Base-by-base conservation (phyloP, 2,888 invertebrate species). In the Aphodius sticticus region DNA sequence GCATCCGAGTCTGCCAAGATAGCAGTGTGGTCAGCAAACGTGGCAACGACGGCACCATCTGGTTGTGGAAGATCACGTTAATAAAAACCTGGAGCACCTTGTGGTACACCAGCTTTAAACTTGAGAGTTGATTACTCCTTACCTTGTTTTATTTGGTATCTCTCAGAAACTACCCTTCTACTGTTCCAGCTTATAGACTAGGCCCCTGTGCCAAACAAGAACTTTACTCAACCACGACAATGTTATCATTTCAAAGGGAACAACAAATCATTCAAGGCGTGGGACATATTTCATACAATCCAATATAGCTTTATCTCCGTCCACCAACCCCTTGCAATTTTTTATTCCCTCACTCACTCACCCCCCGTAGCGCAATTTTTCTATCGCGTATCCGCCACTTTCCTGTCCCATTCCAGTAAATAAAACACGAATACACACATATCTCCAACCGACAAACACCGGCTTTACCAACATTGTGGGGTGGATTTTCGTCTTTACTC, bases 361-460 rank as follows among this genome's bases (percentile, higher is more conserved):
- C 7, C 53, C 53, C 53, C 53, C 53, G 9, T 53, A 53, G 53
- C 9, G 53, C 53, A 53, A 53, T 53, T 53, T 26, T 53, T 53
- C 53, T 53, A 53, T 12, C 53, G 53, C 12, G 53, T 53, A 53
- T 53, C 53, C 53, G 53, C 53, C 53, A 53, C 53, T 53, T 53
- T 53, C 12, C 53, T 12, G 53, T 53, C 53, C 53, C 53, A 53
- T 77, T 79, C 81, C 82, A 77, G 76, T 82, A 81, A 82, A 82
- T 82, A 82, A 82, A 82, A 81, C 82, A 79, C 35, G 74, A 74
- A 74, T 77, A 80, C 71, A 16, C 36, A 69, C 16, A 14, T 53
- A 35, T 76, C 69, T 35, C 26, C 12, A 35, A 12, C 7, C 16
- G 9, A 12, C 69, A 69, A 70, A 53, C 14, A 12, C 69, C 26